Conservation (phyloP, 2,888 invertebrate species). For the Scrobipalpa atriplicella region DNA sequence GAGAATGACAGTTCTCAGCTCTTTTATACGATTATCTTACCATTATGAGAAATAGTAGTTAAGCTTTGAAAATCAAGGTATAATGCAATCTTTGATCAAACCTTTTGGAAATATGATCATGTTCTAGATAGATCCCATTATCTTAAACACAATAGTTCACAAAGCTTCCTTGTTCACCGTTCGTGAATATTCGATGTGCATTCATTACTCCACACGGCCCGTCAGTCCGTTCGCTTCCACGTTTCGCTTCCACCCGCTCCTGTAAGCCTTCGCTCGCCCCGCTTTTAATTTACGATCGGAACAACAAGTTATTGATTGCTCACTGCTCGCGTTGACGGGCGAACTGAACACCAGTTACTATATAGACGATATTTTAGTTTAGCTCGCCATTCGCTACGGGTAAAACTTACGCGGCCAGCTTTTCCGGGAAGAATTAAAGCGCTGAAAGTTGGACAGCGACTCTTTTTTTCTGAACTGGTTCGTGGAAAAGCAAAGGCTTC, state of each 20-base stretch:
- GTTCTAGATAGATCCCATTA: neutral
- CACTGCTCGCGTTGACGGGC: slow-evolving; percentile 16
- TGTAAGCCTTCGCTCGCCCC: slow-evolving; percentile 9
- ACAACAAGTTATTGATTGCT: slow-evolving; percentile 39
- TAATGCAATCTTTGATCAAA: neutral
- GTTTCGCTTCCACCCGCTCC: slow-evolving; percentile 11
- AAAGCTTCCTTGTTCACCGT: slow-evolving; percentile 1
- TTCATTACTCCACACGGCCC: slow-evolving; percentile 10
- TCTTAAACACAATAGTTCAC: neutral
- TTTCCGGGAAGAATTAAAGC: neutral
- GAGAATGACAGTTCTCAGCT: no score
- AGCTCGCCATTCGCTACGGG: neutral
- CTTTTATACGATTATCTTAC: no score
- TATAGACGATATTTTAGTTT: neutral
- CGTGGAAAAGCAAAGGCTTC: neutral
- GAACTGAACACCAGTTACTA: slow-evolving; percentile 11
- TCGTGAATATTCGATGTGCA: slow-evolving; percentile 15
- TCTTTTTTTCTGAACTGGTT: neutral
- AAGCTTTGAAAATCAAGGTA: no score
- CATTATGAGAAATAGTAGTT: no score
- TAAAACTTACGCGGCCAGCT: neutral
- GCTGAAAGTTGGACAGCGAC: neutral
- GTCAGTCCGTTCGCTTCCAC: slow-evolving; percentile 20
- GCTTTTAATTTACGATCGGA: slow-evolving; percentile 35
- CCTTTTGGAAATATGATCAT: neutral